Percentiles rank a stretch among this genome's conserved stretches.
These are phyloP conservation scores for Ornithorhynchus anatinus DNA, from an alignment of 2,113 vertebrate species.

Conservation along the genomic window DNA sequence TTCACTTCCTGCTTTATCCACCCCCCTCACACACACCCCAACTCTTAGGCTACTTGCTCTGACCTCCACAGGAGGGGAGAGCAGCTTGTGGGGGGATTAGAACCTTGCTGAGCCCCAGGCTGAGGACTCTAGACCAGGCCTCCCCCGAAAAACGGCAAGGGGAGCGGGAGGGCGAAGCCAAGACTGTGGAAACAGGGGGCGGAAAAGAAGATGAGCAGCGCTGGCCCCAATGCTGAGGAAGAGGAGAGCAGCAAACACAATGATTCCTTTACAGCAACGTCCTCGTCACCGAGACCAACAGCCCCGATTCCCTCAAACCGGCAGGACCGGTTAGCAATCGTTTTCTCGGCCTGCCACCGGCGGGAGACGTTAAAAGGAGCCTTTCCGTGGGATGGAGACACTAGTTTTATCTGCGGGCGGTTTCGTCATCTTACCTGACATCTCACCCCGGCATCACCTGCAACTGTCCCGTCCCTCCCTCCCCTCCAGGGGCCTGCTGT, in stretches of 20 bases:
- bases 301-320: conserved; percentile 18
- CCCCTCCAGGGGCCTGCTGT: neutral
- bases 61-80: neutral
- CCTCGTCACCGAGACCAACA: neutral
- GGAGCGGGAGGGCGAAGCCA: neutral
- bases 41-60: neutral
- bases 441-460: neutral
- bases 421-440: no score
- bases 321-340: conserved; percentile 23
- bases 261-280: neutral
- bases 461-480: neutral
- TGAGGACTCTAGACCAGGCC: no score
- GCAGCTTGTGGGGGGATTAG: neutral
- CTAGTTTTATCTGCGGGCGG: no score
- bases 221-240: neutral
- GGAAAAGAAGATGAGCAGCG: neutral
- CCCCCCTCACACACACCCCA: neutral
- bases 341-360: no score
- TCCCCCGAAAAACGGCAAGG: neutral
- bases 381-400: no score
- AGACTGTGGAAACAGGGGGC: neutral
- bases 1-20: neutral
- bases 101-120: neutral
- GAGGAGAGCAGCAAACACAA: neutral
- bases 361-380: no score